Evolutionary conservation across 2,888 invertebrate species (phyloP).

Genomic region (Shargacucullia verbasci): DNA sequence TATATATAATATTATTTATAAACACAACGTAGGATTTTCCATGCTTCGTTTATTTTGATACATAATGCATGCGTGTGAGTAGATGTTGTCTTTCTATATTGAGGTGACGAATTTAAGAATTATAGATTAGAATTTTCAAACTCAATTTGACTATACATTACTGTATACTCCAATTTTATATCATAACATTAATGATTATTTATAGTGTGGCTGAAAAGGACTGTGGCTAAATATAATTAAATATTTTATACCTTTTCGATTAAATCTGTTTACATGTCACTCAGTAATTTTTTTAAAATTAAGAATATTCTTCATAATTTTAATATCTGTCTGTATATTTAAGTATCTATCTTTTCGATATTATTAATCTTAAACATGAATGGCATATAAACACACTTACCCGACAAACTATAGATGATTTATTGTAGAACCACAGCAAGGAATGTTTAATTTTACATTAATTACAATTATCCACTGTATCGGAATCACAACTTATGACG

Average conservation of each 20-base stretch:
- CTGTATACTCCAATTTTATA: conserved; percentile 15
- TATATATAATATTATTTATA: background rate
- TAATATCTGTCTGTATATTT: too few species aligned
- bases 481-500: conserved; percentile 29
- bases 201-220: conserved; percentile 40
- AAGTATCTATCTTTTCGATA: too few species aligned
- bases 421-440: conserved; percentile 25
- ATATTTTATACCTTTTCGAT: too few species aligned
- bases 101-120: too few species aligned
- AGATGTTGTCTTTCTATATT: conserved; percentile 19
- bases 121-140: conserved; percentile 3
- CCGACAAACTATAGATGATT: too few species aligned
- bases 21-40: background rate
- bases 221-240: conserved; percentile 46
- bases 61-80: conserved; percentile 50
- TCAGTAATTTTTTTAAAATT: too few species aligned
- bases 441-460: conserved; percentile 11
- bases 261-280: too few species aligned
- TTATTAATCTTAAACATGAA: too few species aligned
- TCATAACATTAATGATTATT: background rate
- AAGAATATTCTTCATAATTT: too few species aligned
- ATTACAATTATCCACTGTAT: conserved; percentile 14
- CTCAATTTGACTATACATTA: conserved; percentile 5
- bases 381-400: too few species aligned
- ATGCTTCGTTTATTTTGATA: conserved; percentile 23